Percentiles rank a stretch among this genome's conserved stretches.
Evolutionary conservation across 2,113 vertebrate genomes (phyloP).

Genomic region (Engraulis encrasicolus): DNA sequence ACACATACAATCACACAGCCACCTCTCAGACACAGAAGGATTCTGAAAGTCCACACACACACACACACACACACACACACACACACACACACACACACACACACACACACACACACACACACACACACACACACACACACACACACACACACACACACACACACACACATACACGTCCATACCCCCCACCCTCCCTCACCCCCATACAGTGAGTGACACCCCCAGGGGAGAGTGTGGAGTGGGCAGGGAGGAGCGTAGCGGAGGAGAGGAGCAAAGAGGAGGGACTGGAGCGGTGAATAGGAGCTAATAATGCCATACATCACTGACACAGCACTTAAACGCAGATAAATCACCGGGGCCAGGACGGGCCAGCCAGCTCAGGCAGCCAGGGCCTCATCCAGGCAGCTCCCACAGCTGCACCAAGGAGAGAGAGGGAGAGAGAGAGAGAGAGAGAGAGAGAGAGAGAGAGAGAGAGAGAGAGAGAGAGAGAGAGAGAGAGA

Average conservation of each 20-base stretch:
- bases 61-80: constrained; percentile 10
- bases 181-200: not conserved
- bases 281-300: constrained; percentile 30
- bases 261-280: constrained; percentile 21
- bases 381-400: not conserved
- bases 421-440: not conserved
- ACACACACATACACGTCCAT: not conserved
- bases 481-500: no score
- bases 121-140: not conserved
- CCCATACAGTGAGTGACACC: not conserved
- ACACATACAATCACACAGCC: not conserved
- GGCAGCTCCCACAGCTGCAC: not conserved
- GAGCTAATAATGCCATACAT: constrained; percentile 46
- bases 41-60: not conserved
- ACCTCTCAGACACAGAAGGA: not conserved
- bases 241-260: constrained; percentile 19
- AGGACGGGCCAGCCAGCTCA: no score
- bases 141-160: constrained; percentile 10
- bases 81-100: constrained; percentile 9
- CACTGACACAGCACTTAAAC: constrained; percentile 34
- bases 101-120: constrained; percentile 6
- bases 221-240: not conserved
- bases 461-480: no score
- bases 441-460: no score
- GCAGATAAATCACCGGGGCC: constrained; percentile 43